phyloP scores from a whole-genome alignment of 35 echinoderm and acorn worm genomes.

The Anneissia japonica region DNA sequence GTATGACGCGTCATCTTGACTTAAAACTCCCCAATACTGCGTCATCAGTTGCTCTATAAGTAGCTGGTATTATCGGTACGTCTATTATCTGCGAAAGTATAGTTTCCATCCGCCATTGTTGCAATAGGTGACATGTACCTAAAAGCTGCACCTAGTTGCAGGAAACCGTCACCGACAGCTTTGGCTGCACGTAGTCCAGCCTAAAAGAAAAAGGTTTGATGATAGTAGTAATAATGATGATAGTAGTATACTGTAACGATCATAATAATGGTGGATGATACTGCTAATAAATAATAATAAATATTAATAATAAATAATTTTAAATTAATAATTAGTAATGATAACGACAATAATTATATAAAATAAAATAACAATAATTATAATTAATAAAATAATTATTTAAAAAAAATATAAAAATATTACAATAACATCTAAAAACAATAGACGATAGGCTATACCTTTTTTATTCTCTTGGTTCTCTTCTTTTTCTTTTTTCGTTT shows the following conservation, averaged over 20 bases:
- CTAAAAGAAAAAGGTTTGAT: not conserved
- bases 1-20: not conserved
- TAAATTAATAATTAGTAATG: too few relatives aligned
- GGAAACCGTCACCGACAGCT: not conserved
- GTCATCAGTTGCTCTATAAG: not conserved
- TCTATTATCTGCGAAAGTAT: not conserved
- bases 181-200: not conserved
- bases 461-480: not conserved
- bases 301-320: too few relatives aligned
- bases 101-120: not conserved
- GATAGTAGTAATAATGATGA: too few relatives aligned
- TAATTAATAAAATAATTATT: too few relatives aligned
- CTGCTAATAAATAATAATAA: too few relatives aligned
- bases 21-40: too few relatives aligned
- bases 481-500: not conserved
- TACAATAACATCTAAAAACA: too few relatives aligned
- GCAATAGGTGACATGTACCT: not conserved
- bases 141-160: not conserved
- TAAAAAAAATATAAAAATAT: too few relatives aligned
- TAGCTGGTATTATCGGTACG: not conserved
- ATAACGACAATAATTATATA: too few relatives aligned
- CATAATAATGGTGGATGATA: not conserved
- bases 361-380: too few relatives aligned
- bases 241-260: too few relatives aligned
- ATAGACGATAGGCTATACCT: too few relatives aligned